Conservation (phyloP, 2,113 vertebrate genomes). For the Tylochromis polylepis region DNA sequence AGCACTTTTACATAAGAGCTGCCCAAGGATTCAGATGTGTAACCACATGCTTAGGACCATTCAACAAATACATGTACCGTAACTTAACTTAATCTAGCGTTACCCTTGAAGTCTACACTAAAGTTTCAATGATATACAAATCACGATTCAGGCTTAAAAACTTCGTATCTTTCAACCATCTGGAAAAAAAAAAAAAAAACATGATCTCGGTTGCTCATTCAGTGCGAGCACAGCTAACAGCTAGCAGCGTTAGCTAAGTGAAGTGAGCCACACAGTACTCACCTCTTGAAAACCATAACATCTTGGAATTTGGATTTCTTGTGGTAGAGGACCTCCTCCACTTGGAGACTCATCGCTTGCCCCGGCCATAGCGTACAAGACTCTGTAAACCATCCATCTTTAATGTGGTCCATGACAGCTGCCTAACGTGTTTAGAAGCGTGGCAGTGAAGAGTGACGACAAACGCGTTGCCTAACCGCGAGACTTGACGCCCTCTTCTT, state of each 20-base stretch:
- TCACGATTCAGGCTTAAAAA: neutral
- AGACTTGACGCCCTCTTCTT: neutral
- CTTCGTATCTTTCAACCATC: neutral
- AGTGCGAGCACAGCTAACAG: conserved; percentile 3
- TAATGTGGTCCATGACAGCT: conserved; percentile 74
- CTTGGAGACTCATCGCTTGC: conserved; percentile 89
- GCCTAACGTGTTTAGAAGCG: conserved; percentile 21
- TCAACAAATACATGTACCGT: neutral
- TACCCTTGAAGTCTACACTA: neutral
- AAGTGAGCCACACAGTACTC: conserved; percentile 16
- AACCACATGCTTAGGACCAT: neutral
- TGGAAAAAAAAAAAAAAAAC: neutral
- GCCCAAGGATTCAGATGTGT: neutral
- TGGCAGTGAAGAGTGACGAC: conserved; percentile 10
- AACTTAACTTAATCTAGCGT: neutral
- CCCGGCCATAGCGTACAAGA: conserved; percentile 89
- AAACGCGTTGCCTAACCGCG: neutral
- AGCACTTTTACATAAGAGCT: neutral
- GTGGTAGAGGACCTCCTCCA: conserved; percentile 86
- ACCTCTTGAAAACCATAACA: conserved; percentile 93
- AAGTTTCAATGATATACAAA: neutral
- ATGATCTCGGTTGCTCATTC: neutral
- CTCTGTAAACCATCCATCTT: conserved; percentile 93
- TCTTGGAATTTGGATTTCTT: conserved; percentile 89
- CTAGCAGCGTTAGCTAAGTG: conserved; percentile 33